Percentiles rank a stretch among this genome's conserved stretches.
Evolutionary conservation across 2,113 vertebrate genomes (phyloP).

Genomic region (Elgaria multicarinata): DNA sequence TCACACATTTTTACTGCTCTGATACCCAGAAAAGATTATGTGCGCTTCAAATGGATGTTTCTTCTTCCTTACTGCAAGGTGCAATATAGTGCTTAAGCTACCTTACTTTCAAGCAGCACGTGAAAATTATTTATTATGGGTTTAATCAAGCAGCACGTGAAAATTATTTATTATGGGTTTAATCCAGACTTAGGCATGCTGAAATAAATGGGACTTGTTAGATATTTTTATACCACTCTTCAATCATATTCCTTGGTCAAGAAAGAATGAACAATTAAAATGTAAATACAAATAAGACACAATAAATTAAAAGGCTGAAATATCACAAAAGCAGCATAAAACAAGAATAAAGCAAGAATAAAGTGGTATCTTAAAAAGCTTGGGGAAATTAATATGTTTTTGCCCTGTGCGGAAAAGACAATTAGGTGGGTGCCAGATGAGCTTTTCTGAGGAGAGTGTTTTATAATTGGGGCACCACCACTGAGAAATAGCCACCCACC

Average conservation of each 20-base stretch:
- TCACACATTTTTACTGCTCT: neutral
- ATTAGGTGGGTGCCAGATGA: neutral
- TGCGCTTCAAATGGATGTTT: neutral
- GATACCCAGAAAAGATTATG: neutral
- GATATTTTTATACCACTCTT: neutral
- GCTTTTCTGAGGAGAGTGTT: neutral
- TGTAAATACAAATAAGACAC: too few species aligned
- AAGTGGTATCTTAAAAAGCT: neutral
- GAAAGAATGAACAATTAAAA: neutral
- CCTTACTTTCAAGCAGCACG: neutral
- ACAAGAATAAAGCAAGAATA: neutral
- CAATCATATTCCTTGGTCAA: neutral
- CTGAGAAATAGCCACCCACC: neutral
- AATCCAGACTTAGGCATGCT: neutral
- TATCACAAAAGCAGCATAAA: neutral
- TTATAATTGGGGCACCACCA: neutral
- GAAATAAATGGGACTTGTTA: neutral
- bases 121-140: neutral
- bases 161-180: neutral
- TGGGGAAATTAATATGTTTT: too few species aligned
- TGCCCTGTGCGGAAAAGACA: neutral
- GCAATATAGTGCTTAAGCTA: neutral
- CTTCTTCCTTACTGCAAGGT: neutral
- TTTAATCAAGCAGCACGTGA: neutral
- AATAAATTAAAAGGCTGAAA: too few species aligned